Percentiles rank a stretch among this genome's conserved stretches.
phyloP scores from a whole-genome alignment of 1,140 invertebrate genomes.

The Mizuhopecten yessoensis region DNA sequence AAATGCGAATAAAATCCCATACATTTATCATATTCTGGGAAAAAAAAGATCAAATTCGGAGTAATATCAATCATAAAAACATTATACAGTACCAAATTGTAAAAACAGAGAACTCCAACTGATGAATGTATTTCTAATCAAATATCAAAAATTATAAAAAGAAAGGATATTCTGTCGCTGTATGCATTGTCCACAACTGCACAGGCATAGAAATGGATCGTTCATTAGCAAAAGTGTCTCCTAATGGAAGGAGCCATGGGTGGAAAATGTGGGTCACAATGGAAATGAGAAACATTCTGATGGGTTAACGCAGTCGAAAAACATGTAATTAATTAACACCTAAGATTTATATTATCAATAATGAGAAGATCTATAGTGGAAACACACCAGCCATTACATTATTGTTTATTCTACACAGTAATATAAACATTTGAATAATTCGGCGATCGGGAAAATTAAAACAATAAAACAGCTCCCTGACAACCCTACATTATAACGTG shows the following conservation, averaged over 20 bases:
- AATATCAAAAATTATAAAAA: not conserved
- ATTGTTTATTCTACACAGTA: conserved; percentile 14
- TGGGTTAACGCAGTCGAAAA: not conserved
- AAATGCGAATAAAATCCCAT: too few relatives aligned
- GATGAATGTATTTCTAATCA: not conserved
- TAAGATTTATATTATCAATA: conserved; percentile 28
- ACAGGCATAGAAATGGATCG: not conserved
- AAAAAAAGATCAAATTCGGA: not conserved
- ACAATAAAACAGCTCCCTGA: not conserved
- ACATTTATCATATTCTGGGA: too few relatives aligned
- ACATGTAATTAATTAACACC: conserved; percentile 27
- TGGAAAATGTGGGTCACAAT: not conserved
- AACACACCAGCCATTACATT: not conserved
- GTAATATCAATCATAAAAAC: not conserved
- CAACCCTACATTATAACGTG: not conserved
- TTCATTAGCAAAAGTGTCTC: not conserved
- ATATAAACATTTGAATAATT: conserved; percentile 36
- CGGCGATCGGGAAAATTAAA: not conserved
- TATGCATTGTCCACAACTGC: not conserved
- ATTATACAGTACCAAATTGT: not conserved
- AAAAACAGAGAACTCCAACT: too few relatives aligned
- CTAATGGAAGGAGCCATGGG: not conserved
- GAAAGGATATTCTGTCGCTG: not conserved
- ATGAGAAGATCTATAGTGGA: not conserved
- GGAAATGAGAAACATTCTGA: not conserved